Conservation (phyloP, 2,113 vertebrate genomes). For the Abramis brama region DNA sequence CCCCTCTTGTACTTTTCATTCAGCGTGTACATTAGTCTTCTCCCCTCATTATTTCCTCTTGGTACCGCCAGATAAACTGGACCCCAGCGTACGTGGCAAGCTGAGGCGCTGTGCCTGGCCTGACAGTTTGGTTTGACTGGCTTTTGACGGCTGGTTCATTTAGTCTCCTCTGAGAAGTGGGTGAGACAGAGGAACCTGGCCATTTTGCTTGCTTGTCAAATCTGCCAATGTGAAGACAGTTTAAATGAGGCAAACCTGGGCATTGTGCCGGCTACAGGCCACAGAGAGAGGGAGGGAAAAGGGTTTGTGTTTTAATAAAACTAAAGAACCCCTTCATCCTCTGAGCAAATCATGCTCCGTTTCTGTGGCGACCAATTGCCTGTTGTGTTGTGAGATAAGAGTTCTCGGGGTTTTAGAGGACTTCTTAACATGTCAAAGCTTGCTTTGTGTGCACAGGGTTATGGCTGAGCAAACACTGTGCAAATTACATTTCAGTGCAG, state of each 20-base stretch:
- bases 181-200: constrained; percentile 38
- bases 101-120: constrained; percentile 46
- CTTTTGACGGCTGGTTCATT: constrained; percentile 65
- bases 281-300: constrained; percentile 26
- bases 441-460: constrained; percentile 1
- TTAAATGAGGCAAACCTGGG: constrained; percentile 70
- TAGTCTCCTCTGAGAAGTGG: constrained; percentile 54
- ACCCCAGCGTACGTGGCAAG: constrained; percentile 36
- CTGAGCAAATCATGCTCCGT: not conserved
- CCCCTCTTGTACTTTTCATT: constrained; percentile 22
- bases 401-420: not conserved
- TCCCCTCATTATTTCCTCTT: constrained; percentile 21
- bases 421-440: constrained; percentile 25
- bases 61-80: not conserved
- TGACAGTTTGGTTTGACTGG: constrained; percentile 41
- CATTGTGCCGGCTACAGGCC: constrained; percentile 44
- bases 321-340: constrained; percentile 15
- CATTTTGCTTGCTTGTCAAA: constrained; percentile 64
- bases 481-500: not conserved
- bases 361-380: constrained; percentile 17
- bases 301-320: not conserved
- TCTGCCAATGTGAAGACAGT: constrained; percentile 62
- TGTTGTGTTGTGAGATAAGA: constrained; percentile 25
- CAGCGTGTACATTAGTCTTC: constrained; percentile 50
- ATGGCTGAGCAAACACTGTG: not conserved